Base-by-base conservation (phyloP, 1,140 invertebrate genomes). In the Streblospio benedicti region DNA sequence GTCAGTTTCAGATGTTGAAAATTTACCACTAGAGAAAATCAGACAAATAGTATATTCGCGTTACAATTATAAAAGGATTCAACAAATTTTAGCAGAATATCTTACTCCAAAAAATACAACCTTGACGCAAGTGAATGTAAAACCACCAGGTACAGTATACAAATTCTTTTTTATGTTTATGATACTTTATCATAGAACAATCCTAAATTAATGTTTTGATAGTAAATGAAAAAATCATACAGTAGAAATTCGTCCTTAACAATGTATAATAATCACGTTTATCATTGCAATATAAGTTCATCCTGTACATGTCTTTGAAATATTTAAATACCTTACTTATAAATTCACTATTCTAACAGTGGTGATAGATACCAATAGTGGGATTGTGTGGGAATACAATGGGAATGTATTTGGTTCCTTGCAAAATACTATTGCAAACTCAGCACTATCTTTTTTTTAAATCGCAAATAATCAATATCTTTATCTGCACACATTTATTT, bases 21-120 rank as follows among this genome's bases (percentile, higher is more conserved):
- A 61, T 31, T 47, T 75, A 20, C 69, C 71, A 9, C 38, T 72
- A 16, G 51, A 55, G 14, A 62, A 61, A 56, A 66, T 73, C 2
- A 59, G 65, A 41, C 38, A 68, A n/a, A 53, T 61, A 25, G 57
- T 75, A 45, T 69, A 63, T 56, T 76, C 74, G 1, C 68, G 56
- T 51, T 63, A 75, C 45, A 75, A 72, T 61, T 72, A 75, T 63
- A 72, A 72, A 51, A 73, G 72, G 53, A 51, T 76, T 27, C 71
- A 72, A 3, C 68, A 73, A 45, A 27, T 76, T 31, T 52, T 76
- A 45, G 66, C 68, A 18, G 62, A 67, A 1, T 57, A 67, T 4
- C 25, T 38, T 41, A 18, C 56, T 14, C n/a, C 43, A 23, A 28
- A 51, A 20, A n/a, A 35, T 5, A 41, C 12, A 2, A 31, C 28